These are phyloP conservation scores for Hypanus sabinus DNA, from an alignment of 2,113 vertebrate species.

Conservation along the genomic window DNA sequence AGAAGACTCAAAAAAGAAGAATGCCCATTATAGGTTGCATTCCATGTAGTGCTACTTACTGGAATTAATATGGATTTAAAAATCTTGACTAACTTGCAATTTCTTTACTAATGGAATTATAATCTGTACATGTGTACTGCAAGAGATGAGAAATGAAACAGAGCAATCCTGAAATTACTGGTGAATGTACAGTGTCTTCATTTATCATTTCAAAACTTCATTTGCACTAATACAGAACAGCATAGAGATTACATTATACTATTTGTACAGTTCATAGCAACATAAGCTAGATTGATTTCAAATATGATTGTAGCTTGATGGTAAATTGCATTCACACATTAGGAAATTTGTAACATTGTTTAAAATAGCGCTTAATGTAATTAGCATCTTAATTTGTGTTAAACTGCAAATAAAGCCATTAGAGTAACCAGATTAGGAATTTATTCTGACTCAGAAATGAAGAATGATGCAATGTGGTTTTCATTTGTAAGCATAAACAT, in stretches of 20 bases:
- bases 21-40: neutral
- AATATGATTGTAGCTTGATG: slow-evolving; percentile 94
- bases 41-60: neutral
- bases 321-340: slow-evolving; percentile 97
- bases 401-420: slow-evolving; percentile 95
- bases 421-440: slow-evolving; percentile 90
- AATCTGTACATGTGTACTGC: neutral
- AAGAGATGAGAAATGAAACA: slow-evolving; percentile 14
- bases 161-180: slow-evolving; percentile 78
- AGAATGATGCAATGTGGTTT: slow-evolving; percentile 87
- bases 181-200: slow-evolving; percentile 98
- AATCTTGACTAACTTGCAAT: neutral
- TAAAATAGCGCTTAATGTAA: slow-evolving; percentile 97
- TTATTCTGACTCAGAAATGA: slow-evolving; percentile 87
- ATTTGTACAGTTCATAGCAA: slow-evolving; percentile 83
- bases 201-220: slow-evolving; percentile 87
- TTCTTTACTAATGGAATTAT: neutral
- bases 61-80: neutral
- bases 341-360: slow-evolving; percentile 95
- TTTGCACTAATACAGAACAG: slow-evolving; percentile 76
- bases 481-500: slow-evolving; percentile 91
- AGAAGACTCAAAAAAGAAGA: neutral
- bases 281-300: slow-evolving; percentile 90
- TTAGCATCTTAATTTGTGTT: slow-evolving; percentile 97
- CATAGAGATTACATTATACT: slow-evolving; percentile 75